These are phyloP conservation scores for Platyrinchus mystaceus DNA, from an alignment of 2,797 vertebrate species.

Conservation along the genomic window DNA sequence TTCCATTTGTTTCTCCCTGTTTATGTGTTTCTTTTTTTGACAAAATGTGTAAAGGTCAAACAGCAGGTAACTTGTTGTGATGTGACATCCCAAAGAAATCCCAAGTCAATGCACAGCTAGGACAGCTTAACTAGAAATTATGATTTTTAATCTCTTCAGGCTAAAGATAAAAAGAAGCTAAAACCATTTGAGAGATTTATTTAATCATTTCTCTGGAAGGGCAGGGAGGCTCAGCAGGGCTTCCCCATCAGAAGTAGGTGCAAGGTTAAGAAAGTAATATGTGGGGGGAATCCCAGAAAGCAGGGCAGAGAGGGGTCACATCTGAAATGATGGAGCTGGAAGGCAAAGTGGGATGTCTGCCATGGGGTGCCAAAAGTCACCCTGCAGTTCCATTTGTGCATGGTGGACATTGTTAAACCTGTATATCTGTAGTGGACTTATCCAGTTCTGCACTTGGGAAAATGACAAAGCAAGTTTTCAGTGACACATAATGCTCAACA, in stretches of 20 bases:
- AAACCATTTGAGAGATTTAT: background rate
- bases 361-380: background rate
- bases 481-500: background rate
- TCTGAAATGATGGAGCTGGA: background rate
- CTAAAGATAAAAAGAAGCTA: background rate
- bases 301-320: background rate
- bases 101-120: background rate
- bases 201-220: background rate
- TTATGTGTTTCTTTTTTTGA: background rate
- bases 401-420: background rate
- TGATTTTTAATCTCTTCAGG: background rate
- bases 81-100: background rate
- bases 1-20: background rate
- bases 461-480: background rate
- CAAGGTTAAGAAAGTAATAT: background rate
- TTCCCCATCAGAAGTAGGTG: background rate
- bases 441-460: background rate
- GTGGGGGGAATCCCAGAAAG: background rate
- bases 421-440: background rate
- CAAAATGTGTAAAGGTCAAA: background rate
- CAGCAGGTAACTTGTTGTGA: background rate
- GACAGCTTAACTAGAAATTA: background rate
- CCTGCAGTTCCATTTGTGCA: background rate
- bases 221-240: background rate
- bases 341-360: fast-evolving